These are phyloP conservation scores for Zaprionus lineosus DNA, from an alignment of 2,888 invertebrate genomes.

Conservation along the genomic window DNA sequence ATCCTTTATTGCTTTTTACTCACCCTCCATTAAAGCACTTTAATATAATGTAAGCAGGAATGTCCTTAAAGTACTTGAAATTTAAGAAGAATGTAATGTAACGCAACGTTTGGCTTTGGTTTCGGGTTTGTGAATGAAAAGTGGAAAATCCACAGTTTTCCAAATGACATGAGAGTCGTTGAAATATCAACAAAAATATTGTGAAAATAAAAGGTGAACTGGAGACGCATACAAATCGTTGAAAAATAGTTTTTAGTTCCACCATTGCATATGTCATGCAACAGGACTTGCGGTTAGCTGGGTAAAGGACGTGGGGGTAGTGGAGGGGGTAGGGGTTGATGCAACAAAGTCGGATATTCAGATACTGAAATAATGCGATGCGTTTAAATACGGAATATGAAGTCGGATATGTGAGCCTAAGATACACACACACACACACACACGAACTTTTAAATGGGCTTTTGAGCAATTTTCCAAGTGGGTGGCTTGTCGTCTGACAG, in stretches of 20 bases:
- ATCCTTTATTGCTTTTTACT: conserved; percentile 4
- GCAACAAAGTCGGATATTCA: conserved; percentile 5
- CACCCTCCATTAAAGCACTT: conserved; percentile 30
- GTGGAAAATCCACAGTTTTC: conserved; percentile 24
- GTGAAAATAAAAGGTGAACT: too few relatives aligned
- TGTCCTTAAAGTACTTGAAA: conserved; percentile 6
- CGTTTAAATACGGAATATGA: conserved; percentile 33
- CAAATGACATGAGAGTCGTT: conserved; percentile 29
- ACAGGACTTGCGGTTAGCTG: conserved; percentile 37
- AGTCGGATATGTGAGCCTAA: conserved; percentile 31
- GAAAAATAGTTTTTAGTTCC: conserved; percentile 50
- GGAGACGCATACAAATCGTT: conserved; percentile 26
- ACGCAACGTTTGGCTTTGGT: conserved; percentile 11
- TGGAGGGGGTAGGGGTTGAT: not conserved
- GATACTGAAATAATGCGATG: conserved; percentile 26
- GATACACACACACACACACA: conserved; percentile 40
- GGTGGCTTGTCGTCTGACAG: too few relatives aligned
- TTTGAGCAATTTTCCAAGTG: conserved; percentile 66
- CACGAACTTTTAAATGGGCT: conserved; percentile 60
- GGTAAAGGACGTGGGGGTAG: not conserved
- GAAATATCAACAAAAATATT: conserved; percentile 19
- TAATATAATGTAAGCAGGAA: not conserved
- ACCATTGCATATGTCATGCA: conserved; percentile 37
- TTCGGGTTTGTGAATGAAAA: conserved; percentile 6
- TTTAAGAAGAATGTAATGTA: conserved; percentile 6